phyloP scores from a whole-genome alignment of 1,140 invertebrate species.

The Brachionus koreanus region DNA sequence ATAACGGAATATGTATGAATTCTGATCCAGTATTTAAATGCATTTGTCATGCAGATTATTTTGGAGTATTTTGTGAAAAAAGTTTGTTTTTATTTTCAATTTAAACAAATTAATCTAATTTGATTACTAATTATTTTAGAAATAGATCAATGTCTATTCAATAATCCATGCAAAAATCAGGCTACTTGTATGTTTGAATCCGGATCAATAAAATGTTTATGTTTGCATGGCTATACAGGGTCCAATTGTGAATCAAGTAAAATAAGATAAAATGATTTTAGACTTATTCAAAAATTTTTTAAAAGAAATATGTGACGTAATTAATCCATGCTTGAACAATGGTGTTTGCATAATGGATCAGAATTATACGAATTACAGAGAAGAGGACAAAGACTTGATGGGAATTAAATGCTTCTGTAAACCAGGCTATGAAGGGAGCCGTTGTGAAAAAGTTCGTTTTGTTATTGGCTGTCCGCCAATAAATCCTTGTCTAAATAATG shows the following conservation, averaged over 20 bases:
- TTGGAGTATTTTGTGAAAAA: slow-evolving; percentile 39
- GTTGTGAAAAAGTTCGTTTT: slow-evolving; percentile 44
- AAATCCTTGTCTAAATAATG: slow-evolving; percentile 44
- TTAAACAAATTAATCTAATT: background rate
- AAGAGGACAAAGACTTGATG: background rate
- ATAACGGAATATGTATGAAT: slow-evolving; percentile 43
- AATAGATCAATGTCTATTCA: slow-evolving; percentile 36
- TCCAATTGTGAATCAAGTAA: slow-evolving; percentile 29
- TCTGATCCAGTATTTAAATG: slow-evolving; percentile 36
- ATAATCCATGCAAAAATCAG: slow-evolving; percentile 30
- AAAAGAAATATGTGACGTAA: slow-evolving; percentile 6
- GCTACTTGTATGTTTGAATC: slow-evolving; percentile 15
- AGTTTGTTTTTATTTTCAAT: background rate
- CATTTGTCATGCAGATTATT: slow-evolving; percentile 43
- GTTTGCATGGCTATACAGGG: background rate
- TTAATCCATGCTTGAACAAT: slow-evolving; percentile 40
- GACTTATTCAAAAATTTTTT: background rate
- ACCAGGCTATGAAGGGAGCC: slow-evolving; percentile 36
- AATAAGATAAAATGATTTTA: background rate
- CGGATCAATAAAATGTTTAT: slow-evolving; percentile 18
- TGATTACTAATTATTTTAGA: background rate
- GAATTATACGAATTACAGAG: background rate
- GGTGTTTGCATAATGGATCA: slow-evolving; percentile 36
- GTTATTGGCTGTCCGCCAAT: slow-evolving; percentile 32
- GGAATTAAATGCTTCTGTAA: slow-evolving; percentile 12